Evolutionary conservation across 64 coral and sea anemone genomes (phyloP).

Genomic region (Montipora foliosa): DNA sequence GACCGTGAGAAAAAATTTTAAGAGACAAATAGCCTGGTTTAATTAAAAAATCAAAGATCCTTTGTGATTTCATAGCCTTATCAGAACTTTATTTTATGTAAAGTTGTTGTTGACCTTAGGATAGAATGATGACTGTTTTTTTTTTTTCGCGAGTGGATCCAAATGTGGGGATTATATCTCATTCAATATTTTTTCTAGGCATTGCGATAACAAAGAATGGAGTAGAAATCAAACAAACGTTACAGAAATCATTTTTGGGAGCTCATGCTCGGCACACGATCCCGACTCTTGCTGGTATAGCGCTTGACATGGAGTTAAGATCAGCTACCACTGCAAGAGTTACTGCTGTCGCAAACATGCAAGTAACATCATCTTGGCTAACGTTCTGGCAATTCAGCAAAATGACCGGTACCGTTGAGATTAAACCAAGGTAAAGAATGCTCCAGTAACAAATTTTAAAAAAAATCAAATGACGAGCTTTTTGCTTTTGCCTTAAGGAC

Average conservation of each 20-base stretch:
- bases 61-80: neutral
- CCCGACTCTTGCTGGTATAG: slow-evolving; percentile 68
- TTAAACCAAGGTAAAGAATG: slow-evolving; percentile 52
- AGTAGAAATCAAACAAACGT: slow-evolving; percentile 13
- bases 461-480: too few relatives aligned
- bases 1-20: neutral
- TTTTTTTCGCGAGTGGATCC: too few relatives aligned
- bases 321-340: neutral
- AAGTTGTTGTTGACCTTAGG: too few relatives aligned
- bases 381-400: neutral
- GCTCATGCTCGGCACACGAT: slow-evolving; percentile 42
- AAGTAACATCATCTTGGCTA: slow-evolving; percentile 19
- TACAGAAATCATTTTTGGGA: slow-evolving; percentile 58
- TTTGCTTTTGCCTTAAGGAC: too few relatives aligned
- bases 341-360: neutral
- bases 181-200: neutral
- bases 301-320: slow-evolving; percentile 61
- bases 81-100: neutral
- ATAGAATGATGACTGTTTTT: too few relatives aligned
- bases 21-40: neutral
- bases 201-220: slow-evolving; percentile 60
- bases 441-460: neutral
- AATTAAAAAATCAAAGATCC: neutral
- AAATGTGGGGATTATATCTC: too few relatives aligned
- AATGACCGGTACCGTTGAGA: neutral